A percentile compares a stretch with the other conserved stretches of the same genome.
Evolutionary conservation across 2,113 vertebrate genomes (phyloP).

Genomic region (Vidua macroura): DNA sequence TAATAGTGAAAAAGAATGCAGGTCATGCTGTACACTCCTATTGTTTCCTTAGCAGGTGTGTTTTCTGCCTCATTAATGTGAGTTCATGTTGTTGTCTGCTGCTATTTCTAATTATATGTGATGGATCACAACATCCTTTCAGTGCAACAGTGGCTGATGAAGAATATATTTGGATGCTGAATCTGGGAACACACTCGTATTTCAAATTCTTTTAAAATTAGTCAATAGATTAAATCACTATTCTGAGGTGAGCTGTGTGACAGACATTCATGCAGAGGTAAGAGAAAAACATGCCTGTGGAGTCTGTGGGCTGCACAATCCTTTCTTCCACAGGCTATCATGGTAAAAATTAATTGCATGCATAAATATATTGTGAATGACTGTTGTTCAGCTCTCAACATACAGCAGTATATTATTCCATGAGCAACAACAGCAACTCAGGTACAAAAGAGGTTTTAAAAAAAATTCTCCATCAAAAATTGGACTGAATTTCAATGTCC

Average conservation of each 20-base stretch:
- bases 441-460: not conserved
- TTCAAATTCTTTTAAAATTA: not conserved
- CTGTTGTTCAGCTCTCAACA: not conserved
- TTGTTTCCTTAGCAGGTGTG: not conserved
- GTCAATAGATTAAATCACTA: not conserved
- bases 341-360: not conserved
- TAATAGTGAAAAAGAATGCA: not conserved
- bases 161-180: not conserved
- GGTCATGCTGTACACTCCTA: not conserved
- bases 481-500: not conserved
- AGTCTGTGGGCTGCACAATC: not conserved
- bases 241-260: not conserved
- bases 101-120: not conserved
- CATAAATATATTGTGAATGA: not conserved
- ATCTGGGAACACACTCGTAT: not conserved
- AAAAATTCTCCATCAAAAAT: not conserved
- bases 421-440: not conserved
- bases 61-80: not conserved
- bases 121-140: not conserved
- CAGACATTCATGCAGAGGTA: not conserved
- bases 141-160: not conserved
- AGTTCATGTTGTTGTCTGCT: not conserved
- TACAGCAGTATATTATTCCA: not conserved
- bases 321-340: not conserved
- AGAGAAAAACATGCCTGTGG: rapidly evolving